Conservation (phyloP, 92 coral and sea anemone species). For the Porites divaricata region DNA sequence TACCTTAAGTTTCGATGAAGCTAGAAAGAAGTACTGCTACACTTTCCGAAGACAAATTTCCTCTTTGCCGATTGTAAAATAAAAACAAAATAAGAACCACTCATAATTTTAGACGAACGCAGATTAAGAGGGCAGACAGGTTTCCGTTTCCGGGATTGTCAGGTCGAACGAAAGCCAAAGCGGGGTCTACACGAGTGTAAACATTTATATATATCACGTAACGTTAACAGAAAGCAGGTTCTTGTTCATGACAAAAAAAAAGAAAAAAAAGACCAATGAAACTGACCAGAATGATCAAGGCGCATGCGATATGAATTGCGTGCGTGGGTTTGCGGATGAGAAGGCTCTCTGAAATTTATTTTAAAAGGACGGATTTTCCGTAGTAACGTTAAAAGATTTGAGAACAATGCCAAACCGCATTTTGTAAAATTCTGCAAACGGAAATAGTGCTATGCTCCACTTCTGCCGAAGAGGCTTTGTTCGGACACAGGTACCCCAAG, state of each 20-base stretch:
- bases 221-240: not conserved
- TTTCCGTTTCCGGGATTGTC: not conserved
- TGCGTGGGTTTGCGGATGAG: not conserved
- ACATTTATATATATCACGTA: not conserved
- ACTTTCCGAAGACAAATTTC: not conserved
- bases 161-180: not conserved
- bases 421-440: too few species aligned
- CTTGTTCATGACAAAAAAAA: not conserved
- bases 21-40: not conserved
- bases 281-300: not conserved
- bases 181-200: not conserved
- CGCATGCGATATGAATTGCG: not conserved
- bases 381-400: too few species aligned
- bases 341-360: too few species aligned
- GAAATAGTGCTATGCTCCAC: too few species aligned
- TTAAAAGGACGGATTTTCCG: too few species aligned
- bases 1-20: not conserved
- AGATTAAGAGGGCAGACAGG: not conserved
- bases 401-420: too few species aligned
- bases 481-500: too few species aligned
- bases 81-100: not conserved
- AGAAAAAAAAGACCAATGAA: too few species aligned
- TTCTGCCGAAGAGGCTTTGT: too few species aligned
- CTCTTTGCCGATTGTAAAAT: not conserved
- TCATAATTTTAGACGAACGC: not conserved